Evolutionary conservation across 2,888 invertebrate genomes (phyloP), one percentile per base, ranked within the genome.

Genomic region (Minunthozetes semirufus): DNA sequence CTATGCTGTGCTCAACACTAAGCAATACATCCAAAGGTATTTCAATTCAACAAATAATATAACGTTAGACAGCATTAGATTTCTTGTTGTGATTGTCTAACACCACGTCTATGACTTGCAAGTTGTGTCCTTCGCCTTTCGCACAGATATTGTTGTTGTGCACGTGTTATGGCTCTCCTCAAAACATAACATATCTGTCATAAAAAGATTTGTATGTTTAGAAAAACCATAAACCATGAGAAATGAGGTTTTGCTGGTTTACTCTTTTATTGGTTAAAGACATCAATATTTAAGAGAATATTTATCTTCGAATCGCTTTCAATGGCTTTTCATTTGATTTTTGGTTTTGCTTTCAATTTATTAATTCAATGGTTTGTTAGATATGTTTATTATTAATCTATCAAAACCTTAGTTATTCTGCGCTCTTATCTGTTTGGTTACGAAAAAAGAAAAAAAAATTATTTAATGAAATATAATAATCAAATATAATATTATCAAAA

Each of bases 61-160:
- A 66, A 66, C n/a, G 33, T 33, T 19, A 66, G 15, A 66, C 13
- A 38, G 66, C 66, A 66, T 66, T 38, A 66, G 38, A 66, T 66
- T 29, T 66, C 29, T 61, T 9, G 13, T n/a, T 66, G 38, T 38
- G 66, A 66, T 66, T 66, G 66, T 66, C 33, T 66, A 19, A 6
- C 17, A 9, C 27, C 33, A 13, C 38, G 38, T 33, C 66, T 33
- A 15, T 66, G 38, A 33, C 33, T 9, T 33, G 33, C 33, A 33
- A 33, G 33, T 33, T 8, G 4, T 66, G 33, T 66, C 33, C 38
- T 38, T 53, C 66, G 66, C 66, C 19, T 33, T 66, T 66, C 53
- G n/a, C 8, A 53, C 53, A 53, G 13, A 19, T 4, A 38, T 66
- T 33, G 66, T 66, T n/a, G 1, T 38, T 33, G 38, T n/a, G 5